Conservation (phyloP, 2,797 vertebrate species). For the Rachycentron canadum region DNA sequence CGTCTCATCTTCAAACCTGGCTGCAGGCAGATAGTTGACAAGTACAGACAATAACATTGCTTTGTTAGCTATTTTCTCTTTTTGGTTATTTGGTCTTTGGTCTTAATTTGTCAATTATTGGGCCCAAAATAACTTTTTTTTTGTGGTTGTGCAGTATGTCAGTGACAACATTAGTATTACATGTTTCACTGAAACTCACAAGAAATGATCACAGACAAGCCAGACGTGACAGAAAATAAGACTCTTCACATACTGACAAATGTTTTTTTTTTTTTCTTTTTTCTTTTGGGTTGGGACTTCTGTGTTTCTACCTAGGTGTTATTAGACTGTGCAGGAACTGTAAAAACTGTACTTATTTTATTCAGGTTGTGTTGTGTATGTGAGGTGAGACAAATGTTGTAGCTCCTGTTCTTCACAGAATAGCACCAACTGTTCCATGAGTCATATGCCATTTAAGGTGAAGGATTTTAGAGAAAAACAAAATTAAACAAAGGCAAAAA, state of each 20-base stretch:
- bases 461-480: constrained; percentile 25
- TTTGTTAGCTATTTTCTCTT: constrained; percentile 55
- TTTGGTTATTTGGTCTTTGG: constrained; percentile 68
- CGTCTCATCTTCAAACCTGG: constrained; percentile 71
- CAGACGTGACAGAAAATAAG: constrained; percentile 63
- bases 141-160: constrained; percentile 56
- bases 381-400: constrained; percentile 48
- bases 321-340: constrained; percentile 49
- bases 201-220: constrained; percentile 70
- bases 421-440: constrained; percentile 49
- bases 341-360: constrained; percentile 46
- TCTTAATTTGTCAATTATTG: constrained; percentile 77
- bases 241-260: constrained; percentile 59
- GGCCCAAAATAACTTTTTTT: constrained; percentile 74
- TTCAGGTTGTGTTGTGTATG: constrained; percentile 45
- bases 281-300: constrained; percentile 47
- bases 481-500: constrained; percentile 35
- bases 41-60: constrained; percentile 60
- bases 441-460: constrained; percentile 44
- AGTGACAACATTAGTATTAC: constrained; percentile 72
- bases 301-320: constrained; percentile 44
- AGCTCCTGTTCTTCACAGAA: constrained; percentile 44
- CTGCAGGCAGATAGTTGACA: constrained; percentile 62
- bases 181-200: constrained; percentile 67
- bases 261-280: constrained; percentile 46